Conservation (phyloP, 2,113 vertebrate species). For the Dipodomys merriami region DNA sequence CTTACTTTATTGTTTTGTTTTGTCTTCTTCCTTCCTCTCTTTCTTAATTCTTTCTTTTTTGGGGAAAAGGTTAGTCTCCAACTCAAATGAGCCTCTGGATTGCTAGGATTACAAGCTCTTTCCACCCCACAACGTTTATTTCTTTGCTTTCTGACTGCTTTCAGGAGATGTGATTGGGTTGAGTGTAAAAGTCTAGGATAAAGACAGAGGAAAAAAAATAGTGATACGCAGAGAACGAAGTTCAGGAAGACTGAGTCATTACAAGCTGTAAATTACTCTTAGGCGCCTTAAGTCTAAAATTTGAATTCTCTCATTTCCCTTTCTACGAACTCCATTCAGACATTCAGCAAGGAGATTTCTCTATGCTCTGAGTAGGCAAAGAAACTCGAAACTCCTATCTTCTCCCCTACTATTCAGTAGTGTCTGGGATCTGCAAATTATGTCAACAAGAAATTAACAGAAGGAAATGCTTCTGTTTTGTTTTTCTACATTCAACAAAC, state of each 20-base stretch:
- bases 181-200: not conserved
- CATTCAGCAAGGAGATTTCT: not conserved
- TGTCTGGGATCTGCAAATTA: not conserved
- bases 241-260: not conserved
- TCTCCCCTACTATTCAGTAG: not conserved
- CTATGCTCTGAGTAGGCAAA: not conserved
- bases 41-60: not conserved
- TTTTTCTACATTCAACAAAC: not conserved
- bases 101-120: too few species aligned
- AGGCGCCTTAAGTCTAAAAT: not conserved
- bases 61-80: not conserved
- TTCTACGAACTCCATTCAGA: not conserved
- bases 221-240: not conserved
- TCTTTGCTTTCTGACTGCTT: not conserved
- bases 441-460: not conserved
- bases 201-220: not conserved
- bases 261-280: not conserved
- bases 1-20: not conserved
- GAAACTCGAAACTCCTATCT: not conserved
- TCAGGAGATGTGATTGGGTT: not conserved
- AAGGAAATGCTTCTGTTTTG: not conserved
- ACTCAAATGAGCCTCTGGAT: too few species aligned
- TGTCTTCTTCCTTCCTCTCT: too few species aligned
- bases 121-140: not conserved
- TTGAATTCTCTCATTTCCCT: not conserved